Evolutionary conservation across 92 coral and sea anemone species (phyloP).

Genomic region (Epizoanthus illoricatus): DNA sequence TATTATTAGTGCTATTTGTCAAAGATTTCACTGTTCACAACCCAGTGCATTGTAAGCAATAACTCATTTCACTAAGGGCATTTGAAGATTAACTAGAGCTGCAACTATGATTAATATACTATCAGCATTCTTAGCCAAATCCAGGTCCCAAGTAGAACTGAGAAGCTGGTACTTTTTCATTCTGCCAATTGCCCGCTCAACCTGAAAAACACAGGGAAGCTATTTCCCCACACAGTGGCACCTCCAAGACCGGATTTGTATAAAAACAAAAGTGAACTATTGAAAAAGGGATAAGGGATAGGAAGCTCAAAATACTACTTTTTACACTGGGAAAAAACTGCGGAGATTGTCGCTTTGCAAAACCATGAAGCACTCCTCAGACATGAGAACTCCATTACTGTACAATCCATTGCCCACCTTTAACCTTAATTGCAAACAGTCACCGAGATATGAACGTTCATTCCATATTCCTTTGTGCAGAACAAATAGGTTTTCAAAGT

Average conservation of each 20-base stretch:
- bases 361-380: constrained; percentile 19
- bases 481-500: too few species aligned
- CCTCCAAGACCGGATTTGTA: constrained; percentile 10
- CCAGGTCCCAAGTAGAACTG: constrained; percentile 30
- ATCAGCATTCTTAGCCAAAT: constrained; percentile 36
- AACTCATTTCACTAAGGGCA: constrained; percentile 8
- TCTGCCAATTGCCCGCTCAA: constrained; percentile 57
- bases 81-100: constrained; percentile 36
- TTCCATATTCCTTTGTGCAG: too few species aligned
- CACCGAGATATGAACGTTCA: too few species aligned
- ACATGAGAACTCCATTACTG: constrained; percentile 20
- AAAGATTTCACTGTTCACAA: constrained; percentile 2
- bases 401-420: too few species aligned
- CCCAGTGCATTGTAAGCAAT: constrained; percentile 2
- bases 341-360: constrained; percentile 10
- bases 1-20: background rate
- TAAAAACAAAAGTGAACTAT: background rate
- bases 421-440: too few species aligned
- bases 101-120: constrained; percentile 35
- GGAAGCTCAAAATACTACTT: constrained; percentile 2
- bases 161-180: constrained; percentile 44
- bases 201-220: constrained; percentile 13
- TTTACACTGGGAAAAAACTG: constrained; percentile 22
- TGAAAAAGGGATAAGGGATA: background rate
- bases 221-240: constrained; percentile 6